Evolutionary conservation across 2,797 vertebrate species (phyloP).

Genomic region (Channallabes apus): DNA sequence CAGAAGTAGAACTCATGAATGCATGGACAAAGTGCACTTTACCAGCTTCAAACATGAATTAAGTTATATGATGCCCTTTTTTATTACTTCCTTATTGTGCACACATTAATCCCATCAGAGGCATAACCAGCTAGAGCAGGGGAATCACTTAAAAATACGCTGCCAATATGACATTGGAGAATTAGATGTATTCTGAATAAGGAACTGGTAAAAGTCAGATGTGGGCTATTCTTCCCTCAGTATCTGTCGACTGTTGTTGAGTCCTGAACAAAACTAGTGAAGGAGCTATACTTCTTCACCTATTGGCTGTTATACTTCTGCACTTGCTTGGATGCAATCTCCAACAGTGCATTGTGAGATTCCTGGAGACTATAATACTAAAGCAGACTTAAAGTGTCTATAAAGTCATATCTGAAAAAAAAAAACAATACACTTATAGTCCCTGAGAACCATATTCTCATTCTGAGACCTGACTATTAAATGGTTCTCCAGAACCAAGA

Average conservation of each 20-base stretch:
- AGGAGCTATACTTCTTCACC: neutral
- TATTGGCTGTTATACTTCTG: neutral
- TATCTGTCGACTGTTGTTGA: neutral
- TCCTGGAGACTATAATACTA: neutral
- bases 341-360: neutral
- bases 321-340: neutral
- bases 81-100: neutral
- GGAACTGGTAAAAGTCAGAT: neutral
- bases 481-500: neutral
- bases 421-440: neutral
- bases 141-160: neutral
- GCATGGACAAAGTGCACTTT: neutral
- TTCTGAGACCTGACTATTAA: neutral
- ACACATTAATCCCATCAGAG: no score
- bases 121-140: neutral
- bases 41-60: neutral
- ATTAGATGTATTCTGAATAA: neutral
- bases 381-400: neutral
- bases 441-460: neutral
- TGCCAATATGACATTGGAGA: neutral
- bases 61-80: neutral
- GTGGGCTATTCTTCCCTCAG: neutral
- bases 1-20: neutral
- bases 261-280: neutral
- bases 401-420: neutral